Conservation (phyloP, 2,888 invertebrate genomes). For the Lathronympha strigana region DNA sequence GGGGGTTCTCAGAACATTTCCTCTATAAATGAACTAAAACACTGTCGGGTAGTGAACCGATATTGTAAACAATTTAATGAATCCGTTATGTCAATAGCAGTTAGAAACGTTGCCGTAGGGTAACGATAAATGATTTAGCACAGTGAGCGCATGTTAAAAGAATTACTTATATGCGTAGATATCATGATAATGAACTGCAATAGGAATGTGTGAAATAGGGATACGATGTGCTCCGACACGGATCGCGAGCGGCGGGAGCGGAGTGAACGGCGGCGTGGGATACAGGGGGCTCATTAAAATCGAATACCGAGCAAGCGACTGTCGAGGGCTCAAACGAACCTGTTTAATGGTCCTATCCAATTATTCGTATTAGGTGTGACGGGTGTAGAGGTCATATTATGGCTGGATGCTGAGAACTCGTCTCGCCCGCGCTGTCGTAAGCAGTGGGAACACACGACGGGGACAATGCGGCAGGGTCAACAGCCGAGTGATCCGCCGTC, state of each 20-base stretch:
- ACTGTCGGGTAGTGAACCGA: too few species aligned
- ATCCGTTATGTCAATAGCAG: too few species aligned
- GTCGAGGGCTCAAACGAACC: neutral
- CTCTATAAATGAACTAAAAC: too few species aligned
- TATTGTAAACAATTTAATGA: too few species aligned
- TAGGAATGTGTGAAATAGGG: conserved; percentile 39
- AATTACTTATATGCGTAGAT: too few species aligned
- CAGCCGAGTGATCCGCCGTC: conserved; percentile 60
- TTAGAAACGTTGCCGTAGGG: too few species aligned
- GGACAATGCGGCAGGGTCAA: conserved; percentile 72
- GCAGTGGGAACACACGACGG: conserved; percentile 40
- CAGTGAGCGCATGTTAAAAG: neutral
- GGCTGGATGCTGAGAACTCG: neutral
- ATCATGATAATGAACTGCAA: too few species aligned
- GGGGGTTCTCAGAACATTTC: too few species aligned
- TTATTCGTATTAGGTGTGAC: conserved; percentile 1
- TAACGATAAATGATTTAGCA: neutral
- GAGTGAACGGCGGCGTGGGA: conserved; percentile 62
- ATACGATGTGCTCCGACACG: conserved; percentile 40
- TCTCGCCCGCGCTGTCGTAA: neutral
- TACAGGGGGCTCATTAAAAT: conserved; percentile 39
- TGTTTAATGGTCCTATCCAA: neutral
- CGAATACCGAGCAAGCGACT: neutral
- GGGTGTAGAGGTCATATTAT: neutral
- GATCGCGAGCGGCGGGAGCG: conserved; percentile 35